A percentile compares a stretch with the other conserved stretches of the same genome.
Evolutionary conservation across 2,797 vertebrate genomes (phyloP).

Genomic region (Catamblyrhynchus diadema): DNA sequence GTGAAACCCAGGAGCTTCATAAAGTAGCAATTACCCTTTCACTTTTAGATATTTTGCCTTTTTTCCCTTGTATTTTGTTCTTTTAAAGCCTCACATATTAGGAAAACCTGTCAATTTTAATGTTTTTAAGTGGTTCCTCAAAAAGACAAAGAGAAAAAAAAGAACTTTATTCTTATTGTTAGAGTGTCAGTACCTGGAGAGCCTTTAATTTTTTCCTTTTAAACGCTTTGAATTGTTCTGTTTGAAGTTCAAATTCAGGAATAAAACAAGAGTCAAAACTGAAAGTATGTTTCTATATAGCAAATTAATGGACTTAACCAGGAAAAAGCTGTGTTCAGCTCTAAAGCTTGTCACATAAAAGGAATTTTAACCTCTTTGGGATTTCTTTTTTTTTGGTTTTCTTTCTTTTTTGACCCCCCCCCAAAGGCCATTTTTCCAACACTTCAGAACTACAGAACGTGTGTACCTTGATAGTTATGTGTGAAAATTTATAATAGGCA

Average conservation of each 20-base stretch:
- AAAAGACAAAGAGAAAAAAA: background rate
- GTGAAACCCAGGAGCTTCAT: background rate
- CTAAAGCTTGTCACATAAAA: conserved; percentile 11
- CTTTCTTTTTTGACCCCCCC: background rate
- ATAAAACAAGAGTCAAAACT: conserved; percentile 35
- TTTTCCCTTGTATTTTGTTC: background rate
- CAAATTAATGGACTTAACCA: conserved; percentile 13
- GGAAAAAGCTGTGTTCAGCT: conserved; percentile 7
- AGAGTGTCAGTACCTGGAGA: conserved; percentile 40
- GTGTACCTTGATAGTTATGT: background rate
- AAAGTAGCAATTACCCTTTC: conserved; percentile 12
- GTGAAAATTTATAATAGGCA: background rate
- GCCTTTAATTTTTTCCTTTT: conserved; percentile 30
- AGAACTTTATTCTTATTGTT: background rate
- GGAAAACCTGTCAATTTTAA: conserved; percentile 5
- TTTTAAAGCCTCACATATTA: conserved; percentile 2
- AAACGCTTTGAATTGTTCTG: conserved; percentile 22
- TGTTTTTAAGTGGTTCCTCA: conserved; percentile 10
- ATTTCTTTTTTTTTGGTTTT: background rate
- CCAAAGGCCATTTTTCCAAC: background rate
- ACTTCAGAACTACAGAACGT: background rate
- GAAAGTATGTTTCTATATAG: background rate
- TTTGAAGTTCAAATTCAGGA: conserved; percentile 37
- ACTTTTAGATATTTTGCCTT: background rate
- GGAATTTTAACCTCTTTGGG: background rate